Conservation (phyloP, 2,888 invertebrate genomes). For the Papilio elwesi region DNA sequence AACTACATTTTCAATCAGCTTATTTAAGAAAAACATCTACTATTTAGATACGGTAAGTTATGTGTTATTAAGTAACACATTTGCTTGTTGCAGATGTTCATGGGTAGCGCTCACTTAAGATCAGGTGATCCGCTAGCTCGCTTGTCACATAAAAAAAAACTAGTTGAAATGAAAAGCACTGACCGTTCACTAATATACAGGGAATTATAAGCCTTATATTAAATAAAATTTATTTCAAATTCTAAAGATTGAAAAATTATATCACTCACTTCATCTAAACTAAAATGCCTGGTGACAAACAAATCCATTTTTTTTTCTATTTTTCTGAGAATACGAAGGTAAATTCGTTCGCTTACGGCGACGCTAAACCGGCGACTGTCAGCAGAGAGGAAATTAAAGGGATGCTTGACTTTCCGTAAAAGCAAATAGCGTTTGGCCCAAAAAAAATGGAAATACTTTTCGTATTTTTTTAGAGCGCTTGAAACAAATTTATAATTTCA, state of each 20-base stretch:
- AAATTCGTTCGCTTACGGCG: slow-evolving; percentile 51
- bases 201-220: no score
- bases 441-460: slow-evolving; percentile 41
- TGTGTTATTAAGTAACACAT: no score
- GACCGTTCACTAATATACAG: no score
- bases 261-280: slow-evolving; percentile 78
- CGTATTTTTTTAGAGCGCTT: not conserved
- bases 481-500: not conserved
- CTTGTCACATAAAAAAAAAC: no score
- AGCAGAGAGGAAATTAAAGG: slow-evolving; percentile 57
- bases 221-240: not conserved
- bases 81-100: no score
- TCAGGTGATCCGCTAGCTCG: no score
- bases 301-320: slow-evolving; percentile 68
- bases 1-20: no score
- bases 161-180: no score
- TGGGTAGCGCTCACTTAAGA: no score
- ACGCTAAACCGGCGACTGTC: slow-evolving; percentile 59
- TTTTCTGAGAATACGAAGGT: not conserved
- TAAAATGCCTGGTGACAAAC: slow-evolving; percentile 77
- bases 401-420: slow-evolving; percentile 48
- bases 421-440: slow-evolving; percentile 54
- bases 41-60: no score
- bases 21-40: no score
- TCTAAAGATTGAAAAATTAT: slow-evolving; percentile 18